Evolutionary conservation across 2,888 invertebrate species (phyloP), one percentile per base, ranked within the genome.

Genomic region (Diogma glabrata): DNA sequence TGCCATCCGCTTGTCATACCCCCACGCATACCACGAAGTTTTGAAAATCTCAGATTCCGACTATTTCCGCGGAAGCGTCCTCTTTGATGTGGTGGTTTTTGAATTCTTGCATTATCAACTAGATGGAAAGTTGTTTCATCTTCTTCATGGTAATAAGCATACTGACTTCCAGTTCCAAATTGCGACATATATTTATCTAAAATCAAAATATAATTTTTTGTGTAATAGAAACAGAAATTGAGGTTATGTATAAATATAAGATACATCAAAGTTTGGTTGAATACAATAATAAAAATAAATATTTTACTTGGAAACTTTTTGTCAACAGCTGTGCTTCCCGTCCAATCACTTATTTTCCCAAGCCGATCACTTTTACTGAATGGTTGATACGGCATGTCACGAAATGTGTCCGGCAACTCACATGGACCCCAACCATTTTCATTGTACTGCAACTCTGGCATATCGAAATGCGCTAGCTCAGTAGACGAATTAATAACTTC

Each of bases 261-360:
- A 28, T n/a, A 7, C 8, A 47, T 16, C n/a, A 6, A n/a, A 30
- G n/a, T 30, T 5, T 4, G 9, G n/a, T 5, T 8, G 30, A 5
- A 30, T n/a, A 3, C 30, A 30, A 5, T 5, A 30, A 3, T n/a
- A 30, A 30, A 84, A n/a, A n/a, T n/a, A n/a, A n/a, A n/a, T n/a
- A n/a, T n/a, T n/a, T 77, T 74, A 88, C 88, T 90, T 58, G 87
- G 82, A 68, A 92, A 92, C 72, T 96, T 87, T 61, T 94, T 90
- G 65, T 99, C 95, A 63, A 90, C 90, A 61, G 85, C 86, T 2
- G 86, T 84, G 5, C 89, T 86, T 52, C 92, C 90, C 50, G 95
- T 96, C 99, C 99, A 99, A 67, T 99, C 99, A 63, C 96, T 93
- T 61, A 96, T 96, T 79, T 97, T 97, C 60, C 99, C 99, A 58